Conservation (phyloP, 2,888 invertebrate genomes). For the Lycia hirtaria region DNA sequence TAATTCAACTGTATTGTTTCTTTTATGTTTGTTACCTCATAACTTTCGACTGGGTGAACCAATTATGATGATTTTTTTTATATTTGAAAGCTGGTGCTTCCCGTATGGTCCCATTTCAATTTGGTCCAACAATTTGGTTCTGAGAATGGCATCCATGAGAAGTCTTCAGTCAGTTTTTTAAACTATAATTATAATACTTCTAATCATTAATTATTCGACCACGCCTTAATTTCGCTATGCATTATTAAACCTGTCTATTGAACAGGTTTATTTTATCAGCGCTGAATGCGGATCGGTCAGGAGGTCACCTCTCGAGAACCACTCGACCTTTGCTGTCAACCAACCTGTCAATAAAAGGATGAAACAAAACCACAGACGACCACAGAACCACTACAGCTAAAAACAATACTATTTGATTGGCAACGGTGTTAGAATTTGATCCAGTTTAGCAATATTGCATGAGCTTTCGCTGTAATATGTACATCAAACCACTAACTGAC, state of each 20-base stretch:
- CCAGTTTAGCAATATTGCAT: neutral
- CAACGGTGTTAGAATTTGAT: neutral
- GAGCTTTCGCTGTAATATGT: neutral
- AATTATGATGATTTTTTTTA: no score
- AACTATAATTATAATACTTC: no score
- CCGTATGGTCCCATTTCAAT: no score
- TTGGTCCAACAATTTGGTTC: no score
- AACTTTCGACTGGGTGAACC: no score
- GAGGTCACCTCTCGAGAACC: slow-evolving; percentile 2
- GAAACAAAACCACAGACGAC: slow-evolving; percentile 10
- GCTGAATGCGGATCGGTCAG: slow-evolving; percentile 2
- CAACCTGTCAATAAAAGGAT: slow-evolving; percentile 7
- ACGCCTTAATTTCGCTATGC: slow-evolving; percentile 1
- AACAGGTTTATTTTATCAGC: slow-evolving; percentile 3
- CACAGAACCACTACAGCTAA: slow-evolving; percentile 1
- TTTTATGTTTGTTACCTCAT: no score
- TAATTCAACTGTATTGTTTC: no score
- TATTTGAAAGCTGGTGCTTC: no score
- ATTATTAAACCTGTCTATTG: neutral
- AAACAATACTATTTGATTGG: neutral
- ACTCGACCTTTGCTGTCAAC: slow-evolving; percentile 10
- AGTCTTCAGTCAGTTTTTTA: no score
- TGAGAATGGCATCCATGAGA: no score
- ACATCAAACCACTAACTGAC: no score
- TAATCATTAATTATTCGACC: neutral